Evolutionary conservation across 2,113 vertebrate genomes (phyloP).

Genomic region (Pluvianellus socialis): DNA sequence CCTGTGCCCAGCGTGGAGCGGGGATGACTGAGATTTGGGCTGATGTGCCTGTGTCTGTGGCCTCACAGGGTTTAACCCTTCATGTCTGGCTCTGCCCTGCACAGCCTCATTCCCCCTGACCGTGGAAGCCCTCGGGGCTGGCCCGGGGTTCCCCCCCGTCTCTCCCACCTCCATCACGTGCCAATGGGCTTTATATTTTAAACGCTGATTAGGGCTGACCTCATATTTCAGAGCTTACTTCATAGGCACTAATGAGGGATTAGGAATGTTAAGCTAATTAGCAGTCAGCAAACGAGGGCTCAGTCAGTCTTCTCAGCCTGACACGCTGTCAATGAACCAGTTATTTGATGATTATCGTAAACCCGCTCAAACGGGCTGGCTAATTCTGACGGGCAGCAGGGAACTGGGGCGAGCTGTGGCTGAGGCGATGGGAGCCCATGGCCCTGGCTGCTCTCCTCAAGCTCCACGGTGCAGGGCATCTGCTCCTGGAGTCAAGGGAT

Average conservation of each 20-base stretch:
- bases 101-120: neutral
- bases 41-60: neutral
- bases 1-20: accelerated
- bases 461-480: neutral
- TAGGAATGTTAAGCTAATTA: conserved; percentile 69
- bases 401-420: neutral
- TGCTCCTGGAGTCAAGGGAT: neutral
- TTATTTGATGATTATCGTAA: conserved; percentile 23
- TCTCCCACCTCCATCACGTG: neutral
- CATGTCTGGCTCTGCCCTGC: neutral
- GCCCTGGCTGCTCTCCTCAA: neutral
- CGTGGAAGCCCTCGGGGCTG: neutral
- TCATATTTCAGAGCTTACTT: conserved; percentile 63
- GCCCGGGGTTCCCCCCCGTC: neutral
- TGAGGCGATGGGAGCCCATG: neutral
- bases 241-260: conserved; percentile 65
- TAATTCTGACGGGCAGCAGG: conserved; percentile 39
- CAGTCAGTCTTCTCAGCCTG: conserved; percentile 34
- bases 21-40: neutral
- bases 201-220: conserved; percentile 55
- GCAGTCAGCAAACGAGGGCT: conserved; percentile 46
- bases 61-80: neutral
- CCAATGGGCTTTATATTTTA: conserved; percentile 36
- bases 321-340: neutral
- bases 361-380: neutral